Conservation (phyloP, 2,888 invertebrate genomes). For the Platerodrilus igneus region DNA sequence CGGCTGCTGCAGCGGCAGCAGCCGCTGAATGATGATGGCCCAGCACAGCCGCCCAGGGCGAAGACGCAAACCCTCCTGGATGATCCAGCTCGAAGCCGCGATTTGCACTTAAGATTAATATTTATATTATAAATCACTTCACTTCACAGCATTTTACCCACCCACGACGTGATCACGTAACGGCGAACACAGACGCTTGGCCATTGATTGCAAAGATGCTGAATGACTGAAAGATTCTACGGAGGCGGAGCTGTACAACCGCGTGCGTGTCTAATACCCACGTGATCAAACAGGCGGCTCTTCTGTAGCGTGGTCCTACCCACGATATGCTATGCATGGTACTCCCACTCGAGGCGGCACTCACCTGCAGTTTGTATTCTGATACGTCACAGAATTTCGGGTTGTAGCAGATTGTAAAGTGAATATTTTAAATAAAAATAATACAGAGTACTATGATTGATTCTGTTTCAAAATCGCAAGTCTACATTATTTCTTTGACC, state of each 20-base stretch:
- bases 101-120: conserved; percentile 45
- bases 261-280: conserved; percentile 54
- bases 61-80: conserved; percentile 65
- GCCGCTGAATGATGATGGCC: conserved; percentile 54
- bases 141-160: conserved; percentile 29
- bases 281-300: conserved; percentile 42
- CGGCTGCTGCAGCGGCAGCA: conserved; percentile 46
- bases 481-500: no score
- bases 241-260: conserved; percentile 52
- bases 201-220: conserved; percentile 55
- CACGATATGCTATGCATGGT: conserved; percentile 34
- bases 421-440: no score
- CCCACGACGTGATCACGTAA: conserved; percentile 51
- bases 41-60: conserved; percentile 73
- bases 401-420: no score
- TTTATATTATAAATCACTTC: conserved; percentile 29
- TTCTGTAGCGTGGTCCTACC: conserved; percentile 35
- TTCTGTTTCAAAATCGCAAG: no score
- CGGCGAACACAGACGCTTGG: conserved; percentile 57
- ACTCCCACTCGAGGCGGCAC: conserved; percentile 42
- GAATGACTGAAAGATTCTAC: conserved; percentile 44
- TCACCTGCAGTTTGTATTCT: conserved; percentile 24
- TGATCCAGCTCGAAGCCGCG: conserved; percentile 63
- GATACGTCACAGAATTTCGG: conserved; percentile 24
- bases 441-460: no score